Conservation (phyloP, 2,797 vertebrate species). For the Neoniphon sammara region DNA sequence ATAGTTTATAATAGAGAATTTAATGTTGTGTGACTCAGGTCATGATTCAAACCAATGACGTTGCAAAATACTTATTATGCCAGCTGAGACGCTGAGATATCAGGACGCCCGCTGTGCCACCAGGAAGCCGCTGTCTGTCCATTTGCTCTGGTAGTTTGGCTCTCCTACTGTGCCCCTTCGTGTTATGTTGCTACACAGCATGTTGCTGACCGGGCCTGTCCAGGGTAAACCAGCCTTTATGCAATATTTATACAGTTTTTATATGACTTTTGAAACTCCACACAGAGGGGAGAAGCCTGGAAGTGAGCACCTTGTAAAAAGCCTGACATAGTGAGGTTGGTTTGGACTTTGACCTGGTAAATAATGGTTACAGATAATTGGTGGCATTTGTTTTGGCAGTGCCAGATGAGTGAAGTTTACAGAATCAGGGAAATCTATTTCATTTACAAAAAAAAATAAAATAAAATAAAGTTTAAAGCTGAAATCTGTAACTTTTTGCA, state of each 20-base stretch:
- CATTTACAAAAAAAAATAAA: conserved; percentile 13
- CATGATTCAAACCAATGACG: conserved; percentile 12
- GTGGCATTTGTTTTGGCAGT: background rate
- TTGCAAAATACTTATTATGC: background rate
- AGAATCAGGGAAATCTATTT: conserved; percentile 15
- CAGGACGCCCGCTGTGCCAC: conserved; percentile 6
- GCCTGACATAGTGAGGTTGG: conserved; percentile 11
- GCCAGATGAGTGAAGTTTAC: conserved; percentile 33
- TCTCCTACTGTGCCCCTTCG: background rate
- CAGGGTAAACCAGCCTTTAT: no score
- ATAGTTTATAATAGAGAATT: conserved; percentile 15
- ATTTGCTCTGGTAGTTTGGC: background rate
- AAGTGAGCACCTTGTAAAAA: background rate
- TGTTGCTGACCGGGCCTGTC: conserved; percentile 13
- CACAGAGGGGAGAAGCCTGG: conserved; percentile 4
- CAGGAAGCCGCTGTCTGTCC: background rate
- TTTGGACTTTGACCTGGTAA: background rate
- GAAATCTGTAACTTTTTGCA: no score
- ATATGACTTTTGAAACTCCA: conserved; percentile 5
- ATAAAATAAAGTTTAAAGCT: no score
- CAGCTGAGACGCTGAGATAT: conserved; percentile 32
- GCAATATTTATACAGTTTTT: conserved; percentile 13
- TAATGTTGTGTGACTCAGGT: conserved; percentile 6
- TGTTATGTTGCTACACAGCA: conserved; percentile 9
- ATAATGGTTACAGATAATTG: conserved; percentile 33